A percentile compares a stretch with the other conserved stretches of the same genome.
Conservation (phyloP, 2,113 vertebrate species). For the Mungos mungo region DNA sequence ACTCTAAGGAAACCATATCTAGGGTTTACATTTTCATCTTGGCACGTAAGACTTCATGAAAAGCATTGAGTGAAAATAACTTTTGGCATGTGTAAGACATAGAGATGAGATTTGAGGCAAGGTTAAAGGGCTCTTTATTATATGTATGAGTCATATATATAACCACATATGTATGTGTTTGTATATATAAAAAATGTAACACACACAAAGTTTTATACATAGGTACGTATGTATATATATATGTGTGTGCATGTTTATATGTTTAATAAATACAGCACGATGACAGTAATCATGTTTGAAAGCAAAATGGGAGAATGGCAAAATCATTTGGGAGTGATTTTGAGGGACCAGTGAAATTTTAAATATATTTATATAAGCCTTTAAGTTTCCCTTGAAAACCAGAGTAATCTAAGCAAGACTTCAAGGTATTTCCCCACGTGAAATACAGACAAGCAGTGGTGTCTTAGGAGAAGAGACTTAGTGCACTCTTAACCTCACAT, state of each 20-base stretch:
- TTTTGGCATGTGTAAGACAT: background rate
- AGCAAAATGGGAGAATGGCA: background rate
- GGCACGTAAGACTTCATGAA: background rate
- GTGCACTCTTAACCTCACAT: constrained; percentile 20
- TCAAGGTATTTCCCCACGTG: background rate
- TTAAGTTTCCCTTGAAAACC: background rate
- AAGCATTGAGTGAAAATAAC: background rate
- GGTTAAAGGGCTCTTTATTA: background rate
- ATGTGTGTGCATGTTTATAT: background rate
- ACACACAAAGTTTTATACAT: background rate
- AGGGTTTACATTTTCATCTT: background rate
- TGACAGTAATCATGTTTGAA: background rate
- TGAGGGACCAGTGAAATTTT: background rate
- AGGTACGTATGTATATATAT: background rate
- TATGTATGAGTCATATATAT: background rate
- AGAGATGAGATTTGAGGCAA: constrained; percentile 3
- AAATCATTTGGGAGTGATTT: background rate
- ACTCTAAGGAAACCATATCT: background rate
- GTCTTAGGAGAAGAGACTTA: background rate
- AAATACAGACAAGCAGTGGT: background rate
- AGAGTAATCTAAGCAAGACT: background rate
- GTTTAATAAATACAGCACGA: background rate
- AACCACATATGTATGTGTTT: background rate
- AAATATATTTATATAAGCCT: background rate
- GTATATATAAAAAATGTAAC: background rate